These are phyloP conservation scores for Centroberyx gerrardi DNA, from an alignment of 2,797 vertebrate species.

Conservation along the genomic window DNA sequence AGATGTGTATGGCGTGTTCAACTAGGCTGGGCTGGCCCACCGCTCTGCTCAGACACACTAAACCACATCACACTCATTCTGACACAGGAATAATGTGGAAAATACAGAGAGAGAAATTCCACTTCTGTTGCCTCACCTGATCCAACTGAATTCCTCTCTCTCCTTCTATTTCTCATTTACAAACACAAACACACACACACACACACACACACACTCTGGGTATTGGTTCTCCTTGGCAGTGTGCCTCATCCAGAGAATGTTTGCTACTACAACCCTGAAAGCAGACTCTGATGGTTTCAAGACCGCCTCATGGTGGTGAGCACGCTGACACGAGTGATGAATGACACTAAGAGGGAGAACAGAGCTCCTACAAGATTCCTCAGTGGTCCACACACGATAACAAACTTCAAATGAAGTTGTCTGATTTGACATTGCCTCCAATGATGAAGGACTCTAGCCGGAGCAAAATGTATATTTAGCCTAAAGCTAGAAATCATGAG, in stretches of 20 bases:
- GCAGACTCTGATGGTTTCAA: conserved; percentile 15
- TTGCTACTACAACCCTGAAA: conserved; percentile 52
- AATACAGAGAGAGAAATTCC: conserved; percentile 52
- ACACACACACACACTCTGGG: conserved; percentile 16
- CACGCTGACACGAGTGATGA: conserved; percentile 57
- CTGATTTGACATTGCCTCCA: not conserved
- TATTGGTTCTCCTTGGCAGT: conserved; percentile 51
- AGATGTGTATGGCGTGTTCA: conserved; percentile 28
- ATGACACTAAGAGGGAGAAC: conserved; percentile 33
- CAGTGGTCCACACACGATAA: too few relatives aligned
- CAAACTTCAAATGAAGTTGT: too few relatives aligned
- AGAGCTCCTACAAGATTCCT: too few relatives aligned
- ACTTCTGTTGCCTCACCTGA: conserved; percentile 60
- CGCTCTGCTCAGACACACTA: conserved; percentile 47
- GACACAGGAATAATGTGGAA: conserved; percentile 64
- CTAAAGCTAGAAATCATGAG: too few relatives aligned
- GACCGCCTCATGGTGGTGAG: conserved; percentile 40
- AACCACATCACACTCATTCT: conserved; percentile 46
- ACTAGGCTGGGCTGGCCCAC: conserved; percentile 12
- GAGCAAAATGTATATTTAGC: not conserved
- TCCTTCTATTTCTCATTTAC: conserved; percentile 1
- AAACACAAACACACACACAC: conserved; percentile 20
- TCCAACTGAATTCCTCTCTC: conserved; percentile 54
- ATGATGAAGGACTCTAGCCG: not conserved
- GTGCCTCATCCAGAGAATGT: conserved; percentile 58